Evolutionary conservation across 2,888 invertebrate species (phyloP), one percentile per base, ranked within the genome.

Genomic region (Tenthredo distinguenda): DNA sequence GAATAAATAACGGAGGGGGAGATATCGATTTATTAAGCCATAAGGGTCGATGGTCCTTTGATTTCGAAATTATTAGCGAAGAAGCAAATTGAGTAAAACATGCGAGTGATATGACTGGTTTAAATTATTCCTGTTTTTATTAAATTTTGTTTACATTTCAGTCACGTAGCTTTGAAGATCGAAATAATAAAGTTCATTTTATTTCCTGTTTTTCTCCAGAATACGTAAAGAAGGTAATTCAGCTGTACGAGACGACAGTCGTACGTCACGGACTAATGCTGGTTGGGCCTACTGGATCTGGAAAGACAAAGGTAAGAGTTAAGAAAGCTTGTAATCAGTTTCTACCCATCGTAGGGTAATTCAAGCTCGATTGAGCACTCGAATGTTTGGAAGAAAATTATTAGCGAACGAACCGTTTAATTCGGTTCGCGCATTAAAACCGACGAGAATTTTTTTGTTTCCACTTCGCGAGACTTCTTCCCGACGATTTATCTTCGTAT

Each of bases 221-320:
- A 85, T 97, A 96, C 91, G 95, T 96, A 84, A 95, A 95, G 90
- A 97, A 98, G 94, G 96, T 97, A 5, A 96, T 97, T 81, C 97
- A 97, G 92, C 94, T 97, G 68, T 97, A 97, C 89, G 97, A 97
- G 92, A 97, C 97, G 88, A 97, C 97, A 79, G 96, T 97, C 0
- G 97, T 97, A 84, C 94, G 97, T 83, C 97, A 97, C 90, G 97
- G 97, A 0, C 95, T 98, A 87, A 97, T 98, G 97, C 92, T 97
- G 90, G 97, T 98, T 0, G 97, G 97, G 0, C 96, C 96, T 0
- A 97, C 97, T 0, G 97, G 97, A 50, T 96, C 96, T 1, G 97
- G 97, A 26, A 98, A 98, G 94, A 97, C 97, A 0, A 96, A 96
- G 95, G 97, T 97, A 92, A 90, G 77, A 12, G 21, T 74, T 43